Percentiles rank a stretch among this genome's conserved stretches.
Evolutionary conservation across 1,140 invertebrate species (phyloP).

Genomic region (Drosophila subpulchrella): DNA sequence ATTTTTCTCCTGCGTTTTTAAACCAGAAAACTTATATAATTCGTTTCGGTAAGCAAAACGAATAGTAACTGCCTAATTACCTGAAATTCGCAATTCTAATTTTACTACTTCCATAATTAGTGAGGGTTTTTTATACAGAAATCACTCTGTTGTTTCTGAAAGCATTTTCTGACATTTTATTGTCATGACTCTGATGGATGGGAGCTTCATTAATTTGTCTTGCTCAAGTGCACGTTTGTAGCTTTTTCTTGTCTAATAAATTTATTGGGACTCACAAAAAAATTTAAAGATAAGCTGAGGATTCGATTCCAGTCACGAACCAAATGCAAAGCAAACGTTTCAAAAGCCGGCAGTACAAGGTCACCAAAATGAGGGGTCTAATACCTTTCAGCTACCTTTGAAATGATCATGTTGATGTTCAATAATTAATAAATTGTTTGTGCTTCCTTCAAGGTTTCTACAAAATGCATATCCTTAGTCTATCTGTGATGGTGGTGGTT

Average conservation of each 20-base stretch:
- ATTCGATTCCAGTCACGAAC: slow-evolving; percentile 30
- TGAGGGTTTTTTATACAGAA: slow-evolving; percentile 6
- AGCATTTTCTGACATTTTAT: slow-evolving; percentile 5
- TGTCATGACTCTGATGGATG: background rate
- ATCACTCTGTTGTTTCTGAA: background rate
- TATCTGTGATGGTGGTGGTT: slow-evolving; percentile 47
- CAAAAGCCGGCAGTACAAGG: slow-evolving; percentile 7
- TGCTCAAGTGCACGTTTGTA: background rate
- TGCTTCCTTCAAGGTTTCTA: background rate
- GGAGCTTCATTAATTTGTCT: slow-evolving; percentile 3
- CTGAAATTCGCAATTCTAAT: slow-evolving; percentile 1
- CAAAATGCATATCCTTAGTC: slow-evolving; percentile 51
- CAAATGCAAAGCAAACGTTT: background rate
- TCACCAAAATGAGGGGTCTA: slow-evolving; percentile 9
- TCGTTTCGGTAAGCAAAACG: background rate
- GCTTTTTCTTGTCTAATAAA: slow-evolving; percentile 14
- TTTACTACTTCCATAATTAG: slow-evolving; percentile 12
- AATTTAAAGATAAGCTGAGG: background rate
- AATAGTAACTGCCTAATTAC: slow-evolving; percentile 20
- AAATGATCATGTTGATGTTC: background rate
- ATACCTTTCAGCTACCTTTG: background rate
- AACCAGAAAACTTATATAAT: background rate
- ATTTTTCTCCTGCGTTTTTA: too few relatives aligned
- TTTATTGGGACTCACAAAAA: background rate
- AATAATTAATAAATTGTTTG: background rate